These are phyloP conservation scores for Ceratosolen fusciceps DNA, from an alignment of 1,140 invertebrate genomes.

Conservation along the genomic window DNA sequence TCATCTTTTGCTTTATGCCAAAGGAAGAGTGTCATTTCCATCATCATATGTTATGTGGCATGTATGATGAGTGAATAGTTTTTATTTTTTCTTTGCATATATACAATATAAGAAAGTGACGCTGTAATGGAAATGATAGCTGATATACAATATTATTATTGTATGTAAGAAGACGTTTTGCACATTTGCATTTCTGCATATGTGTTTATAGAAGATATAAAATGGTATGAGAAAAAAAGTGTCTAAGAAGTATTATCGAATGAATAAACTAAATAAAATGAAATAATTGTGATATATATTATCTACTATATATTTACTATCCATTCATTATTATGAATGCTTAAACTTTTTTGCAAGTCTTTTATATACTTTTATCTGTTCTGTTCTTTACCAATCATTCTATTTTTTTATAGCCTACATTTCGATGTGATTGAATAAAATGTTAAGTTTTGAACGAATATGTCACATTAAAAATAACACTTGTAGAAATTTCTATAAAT, in stretches of 20 bases:
- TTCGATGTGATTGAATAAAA: too few relatives aligned
- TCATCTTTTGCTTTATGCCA: constrained; percentile 41
- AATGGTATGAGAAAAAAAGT: neutral
- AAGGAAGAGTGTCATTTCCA: constrained; percentile 49
- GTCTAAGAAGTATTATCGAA: neutral
- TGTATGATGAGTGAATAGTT: constrained; percentile 46
- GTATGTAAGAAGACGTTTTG: neutral
- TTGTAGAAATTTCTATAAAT: too few relatives aligned
- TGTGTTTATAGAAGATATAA: too few relatives aligned
- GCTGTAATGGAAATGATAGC: constrained; percentile 20
- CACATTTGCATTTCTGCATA: too few relatives aligned
- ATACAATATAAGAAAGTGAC: constrained; percentile 3
- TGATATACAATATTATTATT: neutral
- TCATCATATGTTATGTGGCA: constrained; percentile 50
- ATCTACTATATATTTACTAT: too few relatives aligned
- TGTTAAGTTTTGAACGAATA: too few relatives aligned
- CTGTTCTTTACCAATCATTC: too few relatives aligned
- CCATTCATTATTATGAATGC: too few relatives aligned
- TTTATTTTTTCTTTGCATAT: constrained; percentile 40
- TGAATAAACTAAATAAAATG: constrained; percentile 30
- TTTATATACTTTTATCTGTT: too few relatives aligned
- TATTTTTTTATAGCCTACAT: too few relatives aligned
- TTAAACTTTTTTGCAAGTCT: too few relatives aligned
- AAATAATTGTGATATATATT: constrained; percentile 44
- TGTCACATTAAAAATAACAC: too few relatives aligned